phyloP scores from a whole-genome alignment of 2,888 invertebrate species.

The Euzetes globulus region DNA sequence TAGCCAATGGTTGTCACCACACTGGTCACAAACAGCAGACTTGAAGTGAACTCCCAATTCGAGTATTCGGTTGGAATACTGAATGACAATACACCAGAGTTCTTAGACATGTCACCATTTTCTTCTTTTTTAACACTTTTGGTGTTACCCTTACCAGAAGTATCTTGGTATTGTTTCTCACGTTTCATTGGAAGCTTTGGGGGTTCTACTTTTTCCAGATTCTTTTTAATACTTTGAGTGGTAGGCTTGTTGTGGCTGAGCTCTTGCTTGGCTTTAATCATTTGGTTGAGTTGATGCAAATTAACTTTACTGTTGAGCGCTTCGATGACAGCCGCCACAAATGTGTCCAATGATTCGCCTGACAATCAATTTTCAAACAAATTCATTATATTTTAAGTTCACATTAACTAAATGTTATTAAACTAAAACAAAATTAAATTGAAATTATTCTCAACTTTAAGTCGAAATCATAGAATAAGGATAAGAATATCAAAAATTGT shows the following conservation, averaged over 20 bases:
- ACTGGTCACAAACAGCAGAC: constrained; percentile 49
- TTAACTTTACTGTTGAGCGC: background rate
- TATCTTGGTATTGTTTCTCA: background rate
- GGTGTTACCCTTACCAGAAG: background rate
- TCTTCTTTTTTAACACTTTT: background rate
- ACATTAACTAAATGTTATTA: too few relatives aligned
- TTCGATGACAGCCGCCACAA: background rate
- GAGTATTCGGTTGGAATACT: constrained; percentile 24
- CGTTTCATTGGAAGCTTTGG: background rate
- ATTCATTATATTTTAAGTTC: too few relatives aligned
- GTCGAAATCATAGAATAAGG: background rate
- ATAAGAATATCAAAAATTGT: background rate
- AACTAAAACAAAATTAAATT: too few relatives aligned
- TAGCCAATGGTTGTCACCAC: constrained; percentile 85
- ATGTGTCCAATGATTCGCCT: constrained; percentile 13
- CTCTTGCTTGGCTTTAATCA: background rate
- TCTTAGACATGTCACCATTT: background rate
- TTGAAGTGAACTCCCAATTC: constrained; percentile 37
- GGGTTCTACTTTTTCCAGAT: background rate
- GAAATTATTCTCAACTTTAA: too few relatives aligned
- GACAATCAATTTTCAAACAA: background rate
- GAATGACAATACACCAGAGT: background rate
- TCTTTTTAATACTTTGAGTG: background rate
- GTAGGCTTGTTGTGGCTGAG: background rate
- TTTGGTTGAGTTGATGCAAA: constrained; percentile 4